Evolutionary conservation across 1,140 invertebrate genomes (phyloP).

Genomic region (Orius laevigatus): DNA sequence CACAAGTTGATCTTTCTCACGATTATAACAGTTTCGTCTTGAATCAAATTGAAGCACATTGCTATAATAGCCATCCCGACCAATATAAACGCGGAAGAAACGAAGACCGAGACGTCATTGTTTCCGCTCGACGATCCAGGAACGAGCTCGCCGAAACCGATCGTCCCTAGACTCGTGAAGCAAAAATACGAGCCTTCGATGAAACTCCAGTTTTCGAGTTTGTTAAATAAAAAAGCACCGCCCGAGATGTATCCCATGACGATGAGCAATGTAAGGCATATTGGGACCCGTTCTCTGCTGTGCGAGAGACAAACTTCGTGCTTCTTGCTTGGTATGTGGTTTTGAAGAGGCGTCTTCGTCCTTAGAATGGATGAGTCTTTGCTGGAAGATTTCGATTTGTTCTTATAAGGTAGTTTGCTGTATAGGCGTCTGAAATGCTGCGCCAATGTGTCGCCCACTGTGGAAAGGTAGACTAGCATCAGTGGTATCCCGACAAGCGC

Average conservation of each 20-base stretch:
- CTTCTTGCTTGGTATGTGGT: constrained; percentile 18
- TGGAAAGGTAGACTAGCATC: constrained; percentile 76
- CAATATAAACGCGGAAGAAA: constrained; percentile 73
- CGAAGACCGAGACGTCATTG: constrained; percentile 61
- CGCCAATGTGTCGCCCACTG: constrained; percentile 56
- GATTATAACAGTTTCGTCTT: constrained; percentile 69
- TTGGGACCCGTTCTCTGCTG: constrained; percentile 44
- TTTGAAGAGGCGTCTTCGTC: constrained; percentile 14
- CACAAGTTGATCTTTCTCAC: constrained; percentile 30
- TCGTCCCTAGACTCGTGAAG: constrained; percentile 78
- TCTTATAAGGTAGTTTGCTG: constrained; percentile 14
- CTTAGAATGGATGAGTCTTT: constrained; percentile 12
- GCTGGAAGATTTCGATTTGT: constrained; percentile 10
- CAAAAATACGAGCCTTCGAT: constrained; percentile 90
- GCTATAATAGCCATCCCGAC: constrained; percentile 88
- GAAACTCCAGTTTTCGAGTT: constrained; percentile 75
- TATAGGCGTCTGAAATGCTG: constrained; percentile 28
- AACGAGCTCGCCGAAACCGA: constrained; percentile 74
- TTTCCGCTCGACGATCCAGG: constrained; percentile 30
- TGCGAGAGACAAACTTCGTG: constrained; percentile 10
- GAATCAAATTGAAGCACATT: constrained; percentile 92
- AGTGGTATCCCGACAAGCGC: constrained; percentile 78
- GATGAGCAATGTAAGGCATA: constrained; percentile 74
- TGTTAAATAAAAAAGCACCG: constrained; percentile 80
- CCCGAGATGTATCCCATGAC: constrained; percentile 79